These are phyloP conservation scores for Phenacoccus solenopsis DNA, from an alignment of 1,140 invertebrate genomes.

Conservation along the genomic window DNA sequence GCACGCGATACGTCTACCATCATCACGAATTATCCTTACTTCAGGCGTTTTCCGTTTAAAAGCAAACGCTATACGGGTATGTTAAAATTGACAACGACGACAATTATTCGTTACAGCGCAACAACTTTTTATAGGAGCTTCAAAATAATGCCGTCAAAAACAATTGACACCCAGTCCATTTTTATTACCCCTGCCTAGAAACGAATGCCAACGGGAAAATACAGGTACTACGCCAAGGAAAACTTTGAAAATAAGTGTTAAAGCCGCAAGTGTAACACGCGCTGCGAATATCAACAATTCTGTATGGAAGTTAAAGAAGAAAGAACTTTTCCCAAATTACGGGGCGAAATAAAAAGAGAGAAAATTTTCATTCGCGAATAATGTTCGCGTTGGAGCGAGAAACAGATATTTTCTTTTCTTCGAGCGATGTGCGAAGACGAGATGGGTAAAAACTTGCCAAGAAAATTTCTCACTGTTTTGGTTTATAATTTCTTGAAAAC, in stretches of 20 bases:
- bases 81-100: no score
- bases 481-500: slow-evolving; percentile 9
- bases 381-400: not conserved
- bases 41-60: no score
- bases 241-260: slow-evolving; percentile 17
- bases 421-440: not conserved
- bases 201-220: slow-evolving; percentile 9
- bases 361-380: not conserved
- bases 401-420: slow-evolving; percentile 12
- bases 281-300: slow-evolving; percentile 14
- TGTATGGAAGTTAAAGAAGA: not conserved
- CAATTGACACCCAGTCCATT: slow-evolving; percentile 4
- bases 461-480: slow-evolving; percentile 13
- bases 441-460: slow-evolving; percentile 14
- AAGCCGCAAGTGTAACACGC: slow-evolving; percentile 16
- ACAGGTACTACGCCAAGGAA: slow-evolving; percentile 7
- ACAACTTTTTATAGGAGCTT: no score
- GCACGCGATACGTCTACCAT: no score
- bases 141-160: not conserved
- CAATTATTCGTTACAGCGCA: no score
- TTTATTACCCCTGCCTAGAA: slow-evolving; percentile 10
- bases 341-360: slow-evolving; percentile 7
- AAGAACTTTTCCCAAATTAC: slow-evolving; percentile 5
- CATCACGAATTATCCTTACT: no score
- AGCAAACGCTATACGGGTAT: no score